Evolutionary conservation across 2,113 vertebrate genomes (phyloP).

Genomic region (Benitochromis conjunctus): DNA sequence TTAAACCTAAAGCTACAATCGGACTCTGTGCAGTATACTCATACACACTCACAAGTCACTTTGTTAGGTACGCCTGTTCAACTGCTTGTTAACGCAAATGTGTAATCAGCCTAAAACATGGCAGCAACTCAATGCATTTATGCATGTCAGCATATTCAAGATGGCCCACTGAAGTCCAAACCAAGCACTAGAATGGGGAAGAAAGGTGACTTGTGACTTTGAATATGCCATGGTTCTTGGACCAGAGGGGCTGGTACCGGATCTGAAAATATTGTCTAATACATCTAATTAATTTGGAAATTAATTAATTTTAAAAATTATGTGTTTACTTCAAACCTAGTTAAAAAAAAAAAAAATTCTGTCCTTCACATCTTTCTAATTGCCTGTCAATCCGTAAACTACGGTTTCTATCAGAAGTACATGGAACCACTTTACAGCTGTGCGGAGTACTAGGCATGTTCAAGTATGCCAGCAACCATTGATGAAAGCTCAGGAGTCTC

Average conservation of each 20-base stretch:
- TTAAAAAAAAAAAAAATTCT: background rate
- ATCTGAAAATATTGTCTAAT: background rate
- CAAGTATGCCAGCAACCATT: background rate
- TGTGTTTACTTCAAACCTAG: background rate
- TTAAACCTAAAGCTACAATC: background rate
- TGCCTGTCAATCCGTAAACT: background rate
- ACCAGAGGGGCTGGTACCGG: background rate
- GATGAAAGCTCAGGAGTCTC: background rate
- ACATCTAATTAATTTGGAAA: background rate
- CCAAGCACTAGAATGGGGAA: background rate
- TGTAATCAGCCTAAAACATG: background rate
- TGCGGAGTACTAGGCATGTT: background rate
- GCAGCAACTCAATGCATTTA: background rate
- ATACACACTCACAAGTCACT: background rate
- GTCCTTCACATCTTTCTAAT: background rate
- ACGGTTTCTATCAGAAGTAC: background rate
- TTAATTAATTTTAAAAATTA: background rate
- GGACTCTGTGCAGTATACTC: background rate
- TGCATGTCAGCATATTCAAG: background rate
- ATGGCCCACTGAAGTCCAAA: background rate
- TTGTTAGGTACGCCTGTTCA: background rate
- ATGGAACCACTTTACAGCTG: background rate
- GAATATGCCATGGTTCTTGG: background rate
- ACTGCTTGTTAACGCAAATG: background rate
- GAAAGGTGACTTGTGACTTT: background rate